phyloP scores from a whole-genome alignment of 2,888 invertebrate genomes.

The Labia minor region DNA sequence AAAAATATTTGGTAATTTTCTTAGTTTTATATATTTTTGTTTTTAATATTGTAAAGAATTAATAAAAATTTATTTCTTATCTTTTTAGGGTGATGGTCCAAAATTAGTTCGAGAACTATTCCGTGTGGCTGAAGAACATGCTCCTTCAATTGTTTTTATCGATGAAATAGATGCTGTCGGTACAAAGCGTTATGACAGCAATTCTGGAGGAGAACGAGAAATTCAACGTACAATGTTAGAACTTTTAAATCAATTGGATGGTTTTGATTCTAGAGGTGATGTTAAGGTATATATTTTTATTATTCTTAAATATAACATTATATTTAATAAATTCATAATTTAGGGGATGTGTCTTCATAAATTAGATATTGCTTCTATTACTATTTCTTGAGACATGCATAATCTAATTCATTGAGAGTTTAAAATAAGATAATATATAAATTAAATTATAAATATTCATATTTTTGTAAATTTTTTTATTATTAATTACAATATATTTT shows the following conservation, averaged over 20 bases:
- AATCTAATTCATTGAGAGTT: too few relatives aligned
- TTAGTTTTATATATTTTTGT: not conserved
- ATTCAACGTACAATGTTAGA: constrained; percentile 99
- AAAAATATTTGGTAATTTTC: constrained; percentile 76
- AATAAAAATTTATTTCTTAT: constrained; percentile 21
- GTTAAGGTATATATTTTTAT: constrained; percentile 80
- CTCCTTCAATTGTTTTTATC: constrained; percentile 98
- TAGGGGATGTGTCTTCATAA: too few relatives aligned
- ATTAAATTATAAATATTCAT: too few relatives aligned
- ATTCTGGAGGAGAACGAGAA: constrained; percentile 98
- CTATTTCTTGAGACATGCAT: too few relatives aligned
- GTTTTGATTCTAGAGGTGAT: constrained; percentile 92
- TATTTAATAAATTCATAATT: too few relatives aligned
- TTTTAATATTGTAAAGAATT: not conserved
- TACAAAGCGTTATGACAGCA: constrained; percentile 90
- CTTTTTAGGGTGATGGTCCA: constrained; percentile 88
- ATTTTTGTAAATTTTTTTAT: too few relatives aligned
- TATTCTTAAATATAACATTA: too few relatives aligned
- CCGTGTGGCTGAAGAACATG: constrained; percentile 98
- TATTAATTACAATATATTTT: too few relatives aligned
- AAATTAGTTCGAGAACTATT: constrained; percentile 96
- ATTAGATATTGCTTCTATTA: too few relatives aligned
- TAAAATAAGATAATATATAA: too few relatives aligned
- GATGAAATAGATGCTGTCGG: constrained; percentile 99
- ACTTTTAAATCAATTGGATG: constrained; percentile 94